phyloP scores from a whole-genome alignment of 2,888 invertebrate genomes.

The Subacronicta megacephala region DNA sequence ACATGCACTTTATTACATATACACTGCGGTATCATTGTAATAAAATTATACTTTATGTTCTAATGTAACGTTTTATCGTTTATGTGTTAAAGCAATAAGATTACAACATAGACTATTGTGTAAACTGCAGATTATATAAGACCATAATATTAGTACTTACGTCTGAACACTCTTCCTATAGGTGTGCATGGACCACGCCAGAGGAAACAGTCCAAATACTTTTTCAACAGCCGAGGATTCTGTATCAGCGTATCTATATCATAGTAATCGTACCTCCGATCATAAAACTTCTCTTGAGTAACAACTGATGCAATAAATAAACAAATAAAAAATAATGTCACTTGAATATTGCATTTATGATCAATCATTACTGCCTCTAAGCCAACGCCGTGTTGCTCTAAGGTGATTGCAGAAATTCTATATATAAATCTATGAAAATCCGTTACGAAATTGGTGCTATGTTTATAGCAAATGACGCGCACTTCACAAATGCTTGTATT shows the following conservation, averaged over 20 bases:
- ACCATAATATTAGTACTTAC: slow-evolving; percentile 64
- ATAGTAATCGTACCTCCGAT: slow-evolving; percentile 90
- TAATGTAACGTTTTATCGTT: not conserved
- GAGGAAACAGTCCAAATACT: slow-evolving; percentile 91
- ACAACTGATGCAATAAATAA: slow-evolving; percentile 37
- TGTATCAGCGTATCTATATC: slow-evolving; percentile 91
- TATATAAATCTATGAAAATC: slow-evolving; percentile 1
- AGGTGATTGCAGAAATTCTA: not conserved
- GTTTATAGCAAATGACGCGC: slow-evolving; percentile 63
- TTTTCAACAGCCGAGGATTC: slow-evolving; percentile 91
- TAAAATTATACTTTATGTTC: no score
- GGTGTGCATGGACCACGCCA: slow-evolving; percentile 78
- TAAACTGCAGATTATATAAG: slow-evolving; percentile 3
- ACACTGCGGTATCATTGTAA: no score
- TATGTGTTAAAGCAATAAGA: not conserved
- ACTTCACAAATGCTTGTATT: slow-evolving; percentile 65
- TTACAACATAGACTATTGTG: slow-evolving; percentile 7
- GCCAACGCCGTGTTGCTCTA: no score
- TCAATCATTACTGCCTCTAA: slow-evolving; percentile 24
- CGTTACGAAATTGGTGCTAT: slow-evolving; percentile 44
- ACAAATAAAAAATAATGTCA: slow-evolving; percentile 24
- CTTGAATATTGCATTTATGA: slow-evolving; percentile 22
- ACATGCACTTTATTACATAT: no score
- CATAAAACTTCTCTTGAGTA: slow-evolving; percentile 68
- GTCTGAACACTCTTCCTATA: slow-evolving; percentile 74